Evolutionary conservation across 1,140 invertebrate species (phyloP), one percentile per base, ranked within the genome.

Genomic region (Euura lappo): DNA sequence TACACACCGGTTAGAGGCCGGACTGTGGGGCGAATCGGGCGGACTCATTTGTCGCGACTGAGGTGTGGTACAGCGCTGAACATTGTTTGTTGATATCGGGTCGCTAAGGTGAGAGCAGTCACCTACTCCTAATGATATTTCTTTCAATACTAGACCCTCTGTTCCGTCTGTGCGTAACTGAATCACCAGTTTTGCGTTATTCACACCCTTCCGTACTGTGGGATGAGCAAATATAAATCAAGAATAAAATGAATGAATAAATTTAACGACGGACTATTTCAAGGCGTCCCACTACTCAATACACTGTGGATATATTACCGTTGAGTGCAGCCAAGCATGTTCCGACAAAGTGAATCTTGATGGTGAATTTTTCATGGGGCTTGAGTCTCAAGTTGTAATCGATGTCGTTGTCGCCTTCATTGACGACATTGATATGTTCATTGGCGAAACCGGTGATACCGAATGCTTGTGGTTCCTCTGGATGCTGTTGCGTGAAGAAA

Each of bases 1-100:
- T 74, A 75, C 68, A 46, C 81, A 86, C 85, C 79, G 79, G 44
- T 77, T 83, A 43, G 82, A 85, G 2, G 74, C 69, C 13, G 78
- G 68, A 75, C 85, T 86, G 46, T 86, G 81, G 0, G 86, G 86
- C 8, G 86, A 88, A 44, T 79, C 81, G 43, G 86, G 84, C 10
- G 84, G 84, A 68, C 77, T 75, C 28, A 75, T 60, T 64, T 75
- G 72, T 44, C 72, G 69, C 3, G 72, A 75, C 64, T 79, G 81
- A 44, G 85, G 85, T 1, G 86, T 86, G 67, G 87, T 81, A 45
- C 79, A 85, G 4, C 85, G 81, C 65, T 78, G 71, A 64, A 72
- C 76, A 65, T 82, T 73, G 51, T 77, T 69, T 45, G 83, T 81
- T 0, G 64, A 7, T 69, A 42, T 65, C 45, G 10, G 4, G 3